phyloP scores from a whole-genome alignment of 2,888 invertebrate species.

The Agriopis marginaria region DNA sequence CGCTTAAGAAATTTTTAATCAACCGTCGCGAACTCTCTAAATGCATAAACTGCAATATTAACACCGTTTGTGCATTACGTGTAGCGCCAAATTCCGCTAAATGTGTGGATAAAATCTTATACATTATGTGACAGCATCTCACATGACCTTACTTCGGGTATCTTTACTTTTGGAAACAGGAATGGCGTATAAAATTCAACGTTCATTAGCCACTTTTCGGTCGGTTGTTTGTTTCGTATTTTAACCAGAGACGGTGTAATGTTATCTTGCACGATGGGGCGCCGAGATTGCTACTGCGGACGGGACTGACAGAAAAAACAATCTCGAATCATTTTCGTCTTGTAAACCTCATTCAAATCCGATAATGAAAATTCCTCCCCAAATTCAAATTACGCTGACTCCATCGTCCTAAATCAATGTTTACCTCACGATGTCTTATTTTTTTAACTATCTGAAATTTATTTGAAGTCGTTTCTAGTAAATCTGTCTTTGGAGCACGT shows the following conservation, averaged over 20 bases:
- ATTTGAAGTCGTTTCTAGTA: slow-evolving; percentile 21
- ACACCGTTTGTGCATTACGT: slow-evolving; percentile 79
- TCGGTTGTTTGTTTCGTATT: slow-evolving; percentile 68
- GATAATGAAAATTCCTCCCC: slow-evolving; percentile 12
- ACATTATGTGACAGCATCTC: slow-evolving; percentile 74
- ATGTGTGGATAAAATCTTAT: slow-evolving; percentile 70
- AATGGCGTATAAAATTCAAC: slow-evolving; percentile 73
- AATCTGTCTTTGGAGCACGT: slow-evolving; percentile 31
- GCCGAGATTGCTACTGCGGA: slow-evolving; percentile 74
- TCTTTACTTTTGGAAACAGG: slow-evolving; percentile 63
- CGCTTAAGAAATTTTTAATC: slow-evolving; percentile 72
- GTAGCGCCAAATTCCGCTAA: slow-evolving; percentile 68
- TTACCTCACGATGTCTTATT: slow-evolving; percentile 21
- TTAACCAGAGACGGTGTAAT: slow-evolving; percentile 70
- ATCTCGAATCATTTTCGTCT: slow-evolving; percentile 8
- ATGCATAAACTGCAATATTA: slow-evolving; percentile 77
- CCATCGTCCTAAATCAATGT: slow-evolving; percentile 21
- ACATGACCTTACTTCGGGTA: slow-evolving; percentile 65
- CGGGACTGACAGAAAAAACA: slow-evolving; percentile 68
- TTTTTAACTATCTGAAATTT: slow-evolving; percentile 19
- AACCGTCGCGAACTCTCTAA: slow-evolving; percentile 63
- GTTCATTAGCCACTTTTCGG: slow-evolving; percentile 68
- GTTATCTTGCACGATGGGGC: slow-evolving; percentile 72
- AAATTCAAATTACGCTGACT: slow-evolving; percentile 12
- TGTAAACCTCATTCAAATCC: slow-evolving; percentile 12